phyloP scores from a whole-genome alignment of 2,797 vertebrate genomes.

The Tokudaia tokunoshimensis region DNA sequence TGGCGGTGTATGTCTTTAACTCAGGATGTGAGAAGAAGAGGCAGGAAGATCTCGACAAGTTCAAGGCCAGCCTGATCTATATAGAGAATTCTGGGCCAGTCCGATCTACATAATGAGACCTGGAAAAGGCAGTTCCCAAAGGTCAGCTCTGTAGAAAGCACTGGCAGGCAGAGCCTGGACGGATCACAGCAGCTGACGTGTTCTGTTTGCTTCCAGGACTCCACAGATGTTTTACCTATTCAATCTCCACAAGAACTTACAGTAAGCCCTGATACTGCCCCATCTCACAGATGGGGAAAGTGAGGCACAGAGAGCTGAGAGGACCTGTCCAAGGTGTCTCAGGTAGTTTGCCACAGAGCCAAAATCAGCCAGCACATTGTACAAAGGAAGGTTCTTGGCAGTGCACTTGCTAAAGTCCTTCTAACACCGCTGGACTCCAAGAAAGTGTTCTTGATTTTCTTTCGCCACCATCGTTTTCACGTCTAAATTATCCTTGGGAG shows the following conservation, averaged over 20 bases:
- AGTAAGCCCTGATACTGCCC: not conserved
- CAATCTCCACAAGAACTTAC: not conserved
- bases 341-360: not conserved
- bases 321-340: not conserved
- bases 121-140: not conserved
- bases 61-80: not conserved
- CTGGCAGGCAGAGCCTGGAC: not conserved
- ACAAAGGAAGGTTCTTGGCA: not conserved
- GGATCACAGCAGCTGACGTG: not conserved
- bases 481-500: not conserved
- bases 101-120: not conserved
- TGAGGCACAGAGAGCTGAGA: not conserved
- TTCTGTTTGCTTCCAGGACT: not conserved
- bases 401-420: not conserved
- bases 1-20: not conserved
- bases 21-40: not conserved
- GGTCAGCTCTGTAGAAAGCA: not conserved
- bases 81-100: not conserved
- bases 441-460: not conserved
- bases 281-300: not conserved
- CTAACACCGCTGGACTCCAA: rapidly evolving
- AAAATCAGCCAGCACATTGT: not conserved
- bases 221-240: not conserved
- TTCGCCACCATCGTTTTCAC: not conserved
- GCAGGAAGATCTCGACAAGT: not conserved